Conservation (phyloP, 2,113 vertebrate species). For the Plotosus lineatus region DNA sequence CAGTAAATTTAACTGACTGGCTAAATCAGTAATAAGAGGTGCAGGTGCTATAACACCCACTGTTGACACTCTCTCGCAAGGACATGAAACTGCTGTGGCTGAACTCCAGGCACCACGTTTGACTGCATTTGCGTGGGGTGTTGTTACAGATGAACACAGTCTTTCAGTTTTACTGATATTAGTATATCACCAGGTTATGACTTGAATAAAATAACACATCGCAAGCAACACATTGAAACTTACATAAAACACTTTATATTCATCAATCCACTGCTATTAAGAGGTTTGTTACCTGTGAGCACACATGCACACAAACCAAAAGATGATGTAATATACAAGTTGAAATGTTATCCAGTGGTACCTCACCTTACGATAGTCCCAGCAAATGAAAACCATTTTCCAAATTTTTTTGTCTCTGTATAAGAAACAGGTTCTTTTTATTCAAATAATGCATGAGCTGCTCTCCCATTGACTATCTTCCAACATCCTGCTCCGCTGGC, state of each 20-base stretch:
- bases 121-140: conserved; percentile 32
- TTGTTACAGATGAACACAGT: conserved; percentile 29
- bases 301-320: background rate
- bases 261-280: background rate
- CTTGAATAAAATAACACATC: background rate
- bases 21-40: conserved; percentile 41
- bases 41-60: conserved; percentile 33
- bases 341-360: background rate
- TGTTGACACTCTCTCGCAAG: conserved; percentile 35
- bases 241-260: background rate
- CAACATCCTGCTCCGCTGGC: too few relatives aligned
- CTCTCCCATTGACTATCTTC: too few relatives aligned
- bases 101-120: conserved; percentile 27
- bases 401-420: too few relatives aligned
- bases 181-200: background rate
- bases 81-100: conserved; percentile 32
- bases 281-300: background rate
- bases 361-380: too few relatives aligned
- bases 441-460: too few relatives aligned
- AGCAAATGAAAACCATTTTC: too few relatives aligned
- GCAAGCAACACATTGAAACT: background rate
- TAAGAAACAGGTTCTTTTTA: too few relatives aligned
- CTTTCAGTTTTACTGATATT: conserved; percentile 27
- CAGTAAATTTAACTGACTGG: conserved; percentile 46
- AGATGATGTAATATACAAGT: background rate